A percentile compares a stretch with the other conserved stretches of the same genome.
phyloP scores from a whole-genome alignment of 2,113 vertebrate genomes.

The Oophaga pumilio region DNA sequence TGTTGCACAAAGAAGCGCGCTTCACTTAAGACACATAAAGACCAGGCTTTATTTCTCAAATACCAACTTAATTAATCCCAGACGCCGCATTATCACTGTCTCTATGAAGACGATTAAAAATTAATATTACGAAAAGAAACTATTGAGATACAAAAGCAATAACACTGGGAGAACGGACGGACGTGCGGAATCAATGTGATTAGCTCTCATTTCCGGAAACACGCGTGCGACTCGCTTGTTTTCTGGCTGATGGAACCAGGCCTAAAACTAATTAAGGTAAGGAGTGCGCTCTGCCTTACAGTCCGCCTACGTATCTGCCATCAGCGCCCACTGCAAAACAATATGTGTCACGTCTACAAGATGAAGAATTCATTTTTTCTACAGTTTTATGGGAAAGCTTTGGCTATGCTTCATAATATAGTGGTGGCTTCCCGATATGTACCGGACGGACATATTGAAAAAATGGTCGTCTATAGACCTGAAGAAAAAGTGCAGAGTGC shows the following conservation, averaged over 20 bases:
- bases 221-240: background rate
- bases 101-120: conserved; percentile 10
- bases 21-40: conserved; percentile 49
- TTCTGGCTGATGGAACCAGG: background rate
- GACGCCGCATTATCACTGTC: conserved; percentile 27
- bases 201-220: background rate
- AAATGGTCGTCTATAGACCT: no score
- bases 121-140: conserved; percentile 28
- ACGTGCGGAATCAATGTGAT: background rate
- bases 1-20: conserved; percentile 40
- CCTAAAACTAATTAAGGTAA: no score
- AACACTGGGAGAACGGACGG: background rate
- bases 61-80: conserved; percentile 44
- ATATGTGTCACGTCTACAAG: background rate
- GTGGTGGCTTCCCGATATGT: no score
- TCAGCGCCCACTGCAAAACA: background rate
- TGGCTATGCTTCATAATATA: background rate
- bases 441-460: no score
- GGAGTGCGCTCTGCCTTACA: no score
- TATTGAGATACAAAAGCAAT: conserved; percentile 12
- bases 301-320: background rate
- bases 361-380: background rate
- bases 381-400: background rate
- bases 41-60: conserved; percentile 31
- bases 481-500: no score